A percentile compares a stretch with the other conserved stretches of the same genome.
These are phyloP conservation scores for Gila orcuttii DNA, from an alignment of 2,113 vertebrate species.

Conservation along the genomic window DNA sequence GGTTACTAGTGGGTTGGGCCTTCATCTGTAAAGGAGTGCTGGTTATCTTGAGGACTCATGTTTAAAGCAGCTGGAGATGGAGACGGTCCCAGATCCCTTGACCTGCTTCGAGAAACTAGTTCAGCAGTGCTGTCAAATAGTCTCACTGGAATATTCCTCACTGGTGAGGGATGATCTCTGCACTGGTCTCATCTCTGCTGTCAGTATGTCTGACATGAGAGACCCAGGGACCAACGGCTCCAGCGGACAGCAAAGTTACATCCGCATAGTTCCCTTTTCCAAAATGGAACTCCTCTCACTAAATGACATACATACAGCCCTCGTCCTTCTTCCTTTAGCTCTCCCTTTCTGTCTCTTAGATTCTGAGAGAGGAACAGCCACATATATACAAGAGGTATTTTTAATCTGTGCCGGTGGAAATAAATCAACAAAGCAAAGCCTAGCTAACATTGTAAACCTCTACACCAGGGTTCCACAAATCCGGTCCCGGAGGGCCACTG, in stretches of 20 bases:
- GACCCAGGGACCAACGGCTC: conserved; percentile 73
- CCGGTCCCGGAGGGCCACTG: no score
- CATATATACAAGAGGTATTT: background rate
- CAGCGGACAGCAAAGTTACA: conserved; percentile 70
- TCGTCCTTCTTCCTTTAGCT: background rate
- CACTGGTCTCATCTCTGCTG: conserved; percentile 76
- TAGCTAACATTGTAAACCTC: no score
- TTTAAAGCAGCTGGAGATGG: background rate
- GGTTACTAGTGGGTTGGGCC: background rate
- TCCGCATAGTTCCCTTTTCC: background rate
- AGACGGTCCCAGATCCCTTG: background rate
- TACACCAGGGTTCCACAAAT: no score
- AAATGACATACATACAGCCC: background rate
- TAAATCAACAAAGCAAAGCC: no score
- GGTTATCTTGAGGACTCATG: background rate
- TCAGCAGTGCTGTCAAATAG: background rate
- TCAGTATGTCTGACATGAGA: conserved; percentile 75
- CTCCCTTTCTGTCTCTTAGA: background rate
- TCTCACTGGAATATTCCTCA: background rate
- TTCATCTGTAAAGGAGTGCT: background rate
- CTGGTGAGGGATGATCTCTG: conserved; percentile 58
- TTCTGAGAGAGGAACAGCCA: background rate
- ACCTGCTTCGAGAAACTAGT: background rate
- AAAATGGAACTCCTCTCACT: background rate
- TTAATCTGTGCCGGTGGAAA: no score